Evolutionary conservation across 2,888 invertebrate species (phyloP).

Genomic region (Poecilus cupreus): DNA sequence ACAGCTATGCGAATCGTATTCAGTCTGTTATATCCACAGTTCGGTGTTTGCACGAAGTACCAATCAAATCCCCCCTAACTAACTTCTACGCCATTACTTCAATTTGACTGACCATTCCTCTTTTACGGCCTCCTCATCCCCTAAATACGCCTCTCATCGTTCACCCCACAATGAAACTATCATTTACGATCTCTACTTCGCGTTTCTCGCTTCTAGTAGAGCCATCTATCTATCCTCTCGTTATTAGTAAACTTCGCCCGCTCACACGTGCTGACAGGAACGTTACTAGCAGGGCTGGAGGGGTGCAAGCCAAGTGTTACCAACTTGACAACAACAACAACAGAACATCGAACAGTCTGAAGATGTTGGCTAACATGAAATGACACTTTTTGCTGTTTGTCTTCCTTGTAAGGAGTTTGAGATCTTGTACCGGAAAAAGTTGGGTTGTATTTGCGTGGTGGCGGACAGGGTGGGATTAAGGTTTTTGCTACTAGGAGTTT

Average conservation of each 20-base stretch:
- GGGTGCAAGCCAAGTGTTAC: constrained; percentile 23
- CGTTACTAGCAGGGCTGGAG: neutral
- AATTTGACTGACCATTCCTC: no score
- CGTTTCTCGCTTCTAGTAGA: neutral
- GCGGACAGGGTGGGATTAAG: neutral
- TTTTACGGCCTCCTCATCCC: no score
- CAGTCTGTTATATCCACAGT: no score
- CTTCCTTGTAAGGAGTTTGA: constrained; percentile 15
- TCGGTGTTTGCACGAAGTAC: no score
- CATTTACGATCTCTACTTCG: neutral
- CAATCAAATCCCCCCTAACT: no score
- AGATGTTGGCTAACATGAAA: constrained; percentile 26
- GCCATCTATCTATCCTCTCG: neutral
- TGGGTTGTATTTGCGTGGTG: neutral
- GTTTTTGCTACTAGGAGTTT: neutral
- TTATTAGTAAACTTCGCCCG: constrained; percentile 7
- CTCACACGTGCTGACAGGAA: neutral
- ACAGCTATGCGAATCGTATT: no score
- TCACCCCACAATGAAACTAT: neutral
- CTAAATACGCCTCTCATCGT: neutral
- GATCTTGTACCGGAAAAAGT: constrained; percentile 19
- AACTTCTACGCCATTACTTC: no score
- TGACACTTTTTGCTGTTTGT: constrained; percentile 42
- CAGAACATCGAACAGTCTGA: constrained; percentile 2
- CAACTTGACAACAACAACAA: constrained; percentile 45